A percentile compares a stretch with the other conserved stretches of the same genome.
These are phyloP conservation scores for Porites lobata DNA, from an alignment of 92 coral and sea anemone species.

Conservation along the genomic window DNA sequence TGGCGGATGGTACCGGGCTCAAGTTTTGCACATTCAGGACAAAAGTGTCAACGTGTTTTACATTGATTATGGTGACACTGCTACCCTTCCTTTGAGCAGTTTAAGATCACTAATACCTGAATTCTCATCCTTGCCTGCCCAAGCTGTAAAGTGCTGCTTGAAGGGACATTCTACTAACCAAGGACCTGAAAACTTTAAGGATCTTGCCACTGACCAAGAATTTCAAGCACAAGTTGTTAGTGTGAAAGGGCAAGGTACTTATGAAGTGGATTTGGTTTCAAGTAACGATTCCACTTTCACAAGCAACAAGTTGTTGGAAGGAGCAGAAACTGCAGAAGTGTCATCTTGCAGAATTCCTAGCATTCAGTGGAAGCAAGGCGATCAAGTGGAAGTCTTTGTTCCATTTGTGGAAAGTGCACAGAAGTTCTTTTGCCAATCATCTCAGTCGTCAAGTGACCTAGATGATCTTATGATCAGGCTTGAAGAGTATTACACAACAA, in stretches of 20 bases:
- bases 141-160: constrained; percentile 67
- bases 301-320: not conserved
- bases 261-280: constrained; percentile 67
- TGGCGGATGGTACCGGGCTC: constrained; percentile 91
- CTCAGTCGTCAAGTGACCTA: constrained; percentile 32
- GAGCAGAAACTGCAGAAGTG: not conserved
- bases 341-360: not conserved
- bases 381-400: constrained; percentile 28
- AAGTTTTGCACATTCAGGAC: constrained; percentile 38
- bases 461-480: constrained; percentile 72
- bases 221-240: constrained; percentile 71
- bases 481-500: constrained; percentile 74
- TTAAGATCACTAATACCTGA: constrained; percentile 59
- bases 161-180: constrained; percentile 46
- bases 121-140: constrained; percentile 81
- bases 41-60: constrained; percentile 66
- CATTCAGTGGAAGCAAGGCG: constrained; percentile 33
- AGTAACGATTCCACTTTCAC: constrained; percentile 9
- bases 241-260: constrained; percentile 1
- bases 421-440: constrained; percentile 62
- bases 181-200: constrained; percentile 54
- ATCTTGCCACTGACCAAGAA: constrained; percentile 66
- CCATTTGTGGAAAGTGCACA: constrained; percentile 44
- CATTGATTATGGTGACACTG: constrained; percentile 94
- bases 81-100: constrained; percentile 70